A percentile compares a stretch with the other conserved stretches of the same genome.
phyloP scores from a whole-genome alignment of 2,113 vertebrate species.

The Phylloscopus trochilus region DNA sequence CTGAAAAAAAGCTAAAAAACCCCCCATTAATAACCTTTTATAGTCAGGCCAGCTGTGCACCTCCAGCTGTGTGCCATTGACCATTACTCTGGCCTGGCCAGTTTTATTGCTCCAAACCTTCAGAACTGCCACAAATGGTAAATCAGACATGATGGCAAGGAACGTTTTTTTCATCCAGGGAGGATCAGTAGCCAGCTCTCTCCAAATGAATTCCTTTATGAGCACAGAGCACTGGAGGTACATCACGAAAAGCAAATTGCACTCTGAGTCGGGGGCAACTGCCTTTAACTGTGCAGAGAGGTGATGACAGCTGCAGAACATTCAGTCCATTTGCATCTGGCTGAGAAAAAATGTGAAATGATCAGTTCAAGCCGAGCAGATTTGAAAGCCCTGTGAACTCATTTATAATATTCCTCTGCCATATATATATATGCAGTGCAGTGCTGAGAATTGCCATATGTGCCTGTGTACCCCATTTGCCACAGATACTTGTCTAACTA shows the following conservation, averaged over 20 bases:
- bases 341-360: constrained; percentile 7
- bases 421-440: neutral
- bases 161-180: neutral
- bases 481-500: neutral
- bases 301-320: constrained; percentile 50
- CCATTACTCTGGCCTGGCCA: neutral
- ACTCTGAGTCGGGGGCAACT: constrained; percentile 35
- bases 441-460: constrained; percentile 2
- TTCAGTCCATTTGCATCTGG: constrained; percentile 16
- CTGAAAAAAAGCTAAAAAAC: neutral
- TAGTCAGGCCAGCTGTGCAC: constrained; percentile 6
- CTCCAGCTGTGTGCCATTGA: constrained; percentile 1
- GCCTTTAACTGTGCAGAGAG: constrained; percentile 1
- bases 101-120: neutral
- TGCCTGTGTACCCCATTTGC: neutral
- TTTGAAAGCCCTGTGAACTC: neutral
- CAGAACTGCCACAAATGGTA: neutral
- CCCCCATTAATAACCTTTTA: neutral
- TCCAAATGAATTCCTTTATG: constrained; percentile 39
- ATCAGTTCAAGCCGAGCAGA: neutral
- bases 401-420: constrained; percentile 20
- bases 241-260: constrained; percentile 36
- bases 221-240: constrained; percentile 34
- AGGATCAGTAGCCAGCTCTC: constrained; percentile 29
- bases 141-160: constrained; percentile 3